Evolutionary conservation across 2,888 invertebrate species (phyloP), one percentile per base, ranked within the genome.

Genomic region (Sinohyriopsis cumingii): DNA sequence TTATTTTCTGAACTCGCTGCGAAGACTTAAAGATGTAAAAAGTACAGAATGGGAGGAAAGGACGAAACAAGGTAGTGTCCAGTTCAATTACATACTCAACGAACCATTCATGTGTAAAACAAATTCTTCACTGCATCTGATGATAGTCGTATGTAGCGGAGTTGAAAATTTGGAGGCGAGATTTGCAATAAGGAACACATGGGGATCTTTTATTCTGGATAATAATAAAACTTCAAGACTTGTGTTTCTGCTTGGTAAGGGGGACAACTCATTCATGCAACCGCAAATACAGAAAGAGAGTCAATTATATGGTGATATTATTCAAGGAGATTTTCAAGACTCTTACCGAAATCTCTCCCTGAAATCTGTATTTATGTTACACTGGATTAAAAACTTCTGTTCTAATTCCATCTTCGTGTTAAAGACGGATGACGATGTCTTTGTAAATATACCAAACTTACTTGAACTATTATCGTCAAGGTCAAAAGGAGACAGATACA

Each of bases 341-440:
- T 79, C 83, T 18, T 91, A 91, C 72, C 79, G 87, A 28, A 90
- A 91, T 81, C 80, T 91, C 33, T 90, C 90, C 0, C 86, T 89
- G 65, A 91, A 91, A 80, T 90, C 90, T 22, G 83, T 91, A 19
- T 89, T 90, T 71, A 89, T 90, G 65, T 71, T 89, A 56, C 88
- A 90, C 72, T 91, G 91, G 91, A 83, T 90, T 1, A 80, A 81
- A 12, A 82, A 80, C 61, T 87, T 84, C 77, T 91, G 91, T 76
- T 75, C 71, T 5, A 73, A 84, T 60, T 88, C 90, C 1, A 79
- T 79, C 63, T 90, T 84, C 77, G 83, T 90, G 15, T 77, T 91
- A 20, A 91, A 91, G 80, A 83, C 89, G 0, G 91, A 91, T 73
- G 91, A 91, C 72, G 91, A 91, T 68, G 88, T 90, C 71, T 82